These are phyloP conservation scores for Pristionchus mayeri DNA, from an alignment of 2,888 invertebrate species.

Conservation along the genomic window DNA sequence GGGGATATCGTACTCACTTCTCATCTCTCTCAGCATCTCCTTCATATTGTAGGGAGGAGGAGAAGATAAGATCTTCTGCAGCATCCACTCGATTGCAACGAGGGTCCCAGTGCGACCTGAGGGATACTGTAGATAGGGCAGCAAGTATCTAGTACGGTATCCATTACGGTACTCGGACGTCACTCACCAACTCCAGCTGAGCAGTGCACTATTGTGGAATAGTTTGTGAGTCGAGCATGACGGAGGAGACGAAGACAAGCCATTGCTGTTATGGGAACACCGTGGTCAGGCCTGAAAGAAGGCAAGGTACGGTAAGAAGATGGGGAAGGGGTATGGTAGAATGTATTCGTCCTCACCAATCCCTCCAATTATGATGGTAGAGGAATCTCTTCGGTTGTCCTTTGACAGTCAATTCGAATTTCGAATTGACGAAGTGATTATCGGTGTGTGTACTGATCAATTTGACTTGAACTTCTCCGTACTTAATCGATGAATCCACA, in stretches of 20 bases:
- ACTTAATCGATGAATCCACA: background rate
- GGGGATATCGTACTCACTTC: background rate
- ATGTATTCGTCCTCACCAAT: no score
- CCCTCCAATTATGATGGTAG: background rate
- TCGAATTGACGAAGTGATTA: background rate
- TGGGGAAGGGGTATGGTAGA: background rate
- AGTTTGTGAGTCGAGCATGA: conserved; percentile 32
- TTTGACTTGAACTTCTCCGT: background rate
- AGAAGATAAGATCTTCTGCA: background rate
- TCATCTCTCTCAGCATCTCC: conserved; percentile 15
- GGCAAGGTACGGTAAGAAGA: background rate
- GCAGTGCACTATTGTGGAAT: background rate
- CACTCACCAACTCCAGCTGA: conserved; percentile 22
- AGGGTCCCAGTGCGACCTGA: conserved; percentile 11
- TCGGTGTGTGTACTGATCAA: background rate
- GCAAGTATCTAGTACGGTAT: background rate
- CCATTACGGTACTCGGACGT: background rate
- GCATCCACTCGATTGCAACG: background rate
- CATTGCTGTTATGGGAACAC: conserved; percentile 51
- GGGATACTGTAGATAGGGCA: no score
- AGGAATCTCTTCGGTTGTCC: background rate
- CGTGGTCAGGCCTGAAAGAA: conserved; percentile 8
- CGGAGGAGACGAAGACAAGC: conserved; percentile 55
- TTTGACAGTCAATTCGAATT: background rate
- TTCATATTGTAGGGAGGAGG: background rate